Conservation (phyloP, 1,140 invertebrate species). For the Drosophila yakuba region DNA sequence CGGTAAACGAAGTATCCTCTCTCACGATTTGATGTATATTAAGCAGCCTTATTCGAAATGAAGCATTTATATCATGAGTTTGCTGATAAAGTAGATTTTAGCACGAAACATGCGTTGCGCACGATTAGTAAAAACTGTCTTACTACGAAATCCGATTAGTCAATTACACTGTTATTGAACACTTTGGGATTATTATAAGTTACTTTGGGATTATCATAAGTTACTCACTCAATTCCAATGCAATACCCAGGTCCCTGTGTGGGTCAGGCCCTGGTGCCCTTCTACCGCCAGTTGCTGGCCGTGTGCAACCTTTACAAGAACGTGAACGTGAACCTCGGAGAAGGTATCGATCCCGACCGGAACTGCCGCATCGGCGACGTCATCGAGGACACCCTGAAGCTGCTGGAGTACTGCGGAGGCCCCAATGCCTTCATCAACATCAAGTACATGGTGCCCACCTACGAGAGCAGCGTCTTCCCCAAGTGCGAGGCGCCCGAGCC, state of each 20-base stretch:
- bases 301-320: conserved; percentile 95
- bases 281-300: conserved; percentile 96
- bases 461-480: conserved; percentile 93
- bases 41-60: background rate
- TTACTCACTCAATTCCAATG: too few relatives aligned
- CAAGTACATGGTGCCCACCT: conserved; percentile 98
- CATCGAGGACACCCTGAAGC: conserved; percentile 96
- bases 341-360: conserved; percentile 92
- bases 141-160: background rate
- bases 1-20: background rate
- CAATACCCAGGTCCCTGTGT: conserved; percentile 84
- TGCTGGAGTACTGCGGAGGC: conserved; percentile 94
- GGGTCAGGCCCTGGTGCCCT: conserved; percentile 95
- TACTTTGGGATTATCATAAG: too few relatives aligned
- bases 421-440: conserved; percentile 98
- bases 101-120: background rate
- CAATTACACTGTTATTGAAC: too few relatives aligned
- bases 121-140: background rate
- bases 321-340: conserved; percentile 92
- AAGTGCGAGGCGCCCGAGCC: conserved; percentile 52
- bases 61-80: background rate
- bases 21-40: background rate
- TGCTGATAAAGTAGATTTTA: background rate
- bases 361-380: conserved; percentile 94
- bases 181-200: too few relatives aligned